Conservation (phyloP, 2,888 invertebrate species). For the Drosophila stalkeri region DNA sequence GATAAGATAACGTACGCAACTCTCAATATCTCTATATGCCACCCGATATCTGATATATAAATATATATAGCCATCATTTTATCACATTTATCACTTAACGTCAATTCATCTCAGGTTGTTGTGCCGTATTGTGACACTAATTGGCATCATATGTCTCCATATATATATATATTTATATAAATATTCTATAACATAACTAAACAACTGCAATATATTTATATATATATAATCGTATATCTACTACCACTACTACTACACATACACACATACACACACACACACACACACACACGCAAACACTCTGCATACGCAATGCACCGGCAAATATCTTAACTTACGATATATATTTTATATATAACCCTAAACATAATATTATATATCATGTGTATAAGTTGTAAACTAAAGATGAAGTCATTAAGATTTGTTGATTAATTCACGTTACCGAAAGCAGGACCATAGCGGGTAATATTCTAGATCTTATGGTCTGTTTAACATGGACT, state of each 20-base stretch:
- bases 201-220: conserved; percentile 16
- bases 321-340: conserved; percentile 52
- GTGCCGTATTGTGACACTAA: conserved; percentile 49
- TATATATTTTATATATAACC: conserved; percentile 30
- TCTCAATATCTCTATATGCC: conserved; percentile 45
- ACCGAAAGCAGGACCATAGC: neutral
- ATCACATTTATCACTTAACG: conserved; percentile 26
- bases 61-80: conserved; percentile 17
- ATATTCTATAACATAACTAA: conserved; percentile 49
- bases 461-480: neutral
- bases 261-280: conserved; percentile 15
- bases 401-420: conserved; percentile 29
- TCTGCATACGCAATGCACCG: conserved; percentile 76
- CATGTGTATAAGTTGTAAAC: conserved; percentile 34
- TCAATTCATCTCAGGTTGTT: conserved; percentile 32
- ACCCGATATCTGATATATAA: conserved; percentile 21
- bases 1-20: conserved; percentile 93
- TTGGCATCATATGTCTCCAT: conserved; percentile 36
- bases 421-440: conserved; percentile 24
- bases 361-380: conserved; percentile 19
- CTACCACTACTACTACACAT: conserved; percentile 11
- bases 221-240: conserved; percentile 19
- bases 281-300: conserved; percentile 41
- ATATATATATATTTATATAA: conserved; percentile 17
- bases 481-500: conserved; percentile 2